phyloP scores from a whole-genome alignment of 2,888 invertebrate species.

The Scotopteryx bipunctaria region DNA sequence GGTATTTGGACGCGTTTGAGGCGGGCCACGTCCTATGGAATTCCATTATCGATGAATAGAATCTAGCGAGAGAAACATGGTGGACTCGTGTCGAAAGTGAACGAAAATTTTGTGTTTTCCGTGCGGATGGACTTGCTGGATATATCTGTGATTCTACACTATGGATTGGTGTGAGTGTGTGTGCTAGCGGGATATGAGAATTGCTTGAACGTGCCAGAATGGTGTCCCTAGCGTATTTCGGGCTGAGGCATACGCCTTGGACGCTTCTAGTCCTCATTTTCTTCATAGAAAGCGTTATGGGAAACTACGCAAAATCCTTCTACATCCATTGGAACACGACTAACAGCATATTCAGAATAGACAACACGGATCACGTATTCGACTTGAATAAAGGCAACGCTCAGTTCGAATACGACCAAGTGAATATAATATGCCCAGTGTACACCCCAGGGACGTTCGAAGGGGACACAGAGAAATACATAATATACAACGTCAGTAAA shows the following conservation, averaged over 20 bases:
- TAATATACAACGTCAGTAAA: constrained; percentile 98
- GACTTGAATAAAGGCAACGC: constrained; percentile 97
- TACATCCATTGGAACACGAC: constrained; percentile 96
- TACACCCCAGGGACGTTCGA: constrained; percentile 93
- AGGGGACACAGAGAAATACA: constrained; percentile 96
- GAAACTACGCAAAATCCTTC: constrained; percentile 91
- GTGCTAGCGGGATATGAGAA: constrained; percentile 32
- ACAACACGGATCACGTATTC: constrained; percentile 98
- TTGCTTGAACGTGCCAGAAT: constrained; percentile 67
- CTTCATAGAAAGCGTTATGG: constrained; percentile 85
- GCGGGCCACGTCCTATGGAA: constrained; percentile 79
- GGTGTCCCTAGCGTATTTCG: constrained; percentile 74
- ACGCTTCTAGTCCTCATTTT: constrained; percentile 83
- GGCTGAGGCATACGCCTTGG: constrained; percentile 77
- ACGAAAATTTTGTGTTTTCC: constrained; percentile 67
- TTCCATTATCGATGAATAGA: constrained; percentile 83
- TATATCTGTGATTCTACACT: constrained; percentile 50
- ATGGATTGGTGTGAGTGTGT: constrained; percentile 71
- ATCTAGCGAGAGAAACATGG: constrained; percentile 80
- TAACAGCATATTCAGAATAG: constrained; percentile 97
- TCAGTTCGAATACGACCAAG: constrained; percentile 97
- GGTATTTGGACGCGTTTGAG: constrained; percentile 57
- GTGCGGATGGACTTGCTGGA: constrained; percentile 51
- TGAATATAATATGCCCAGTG: constrained; percentile 97
- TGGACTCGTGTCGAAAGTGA: constrained; percentile 74